phyloP scores from a whole-genome alignment of 1,140 invertebrate species.

The Monochamus saltuarius region DNA sequence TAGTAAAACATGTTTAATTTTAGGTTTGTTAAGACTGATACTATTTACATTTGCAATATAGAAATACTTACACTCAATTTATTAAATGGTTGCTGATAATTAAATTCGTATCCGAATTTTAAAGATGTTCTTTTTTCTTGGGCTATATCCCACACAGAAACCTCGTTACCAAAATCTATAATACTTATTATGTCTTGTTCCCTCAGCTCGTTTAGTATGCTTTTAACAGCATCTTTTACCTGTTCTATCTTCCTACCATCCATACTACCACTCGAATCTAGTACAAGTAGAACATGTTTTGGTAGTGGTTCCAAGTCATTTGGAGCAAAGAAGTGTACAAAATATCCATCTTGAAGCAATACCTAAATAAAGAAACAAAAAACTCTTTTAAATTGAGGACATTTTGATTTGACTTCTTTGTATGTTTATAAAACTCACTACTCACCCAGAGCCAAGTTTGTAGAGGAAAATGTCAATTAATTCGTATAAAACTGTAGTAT shows the following conservation, averaged over 20 bases:
- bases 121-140: no score
- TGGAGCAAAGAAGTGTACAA: constrained; percentile 73
- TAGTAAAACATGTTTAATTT: no score
- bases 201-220: constrained; percentile 62
- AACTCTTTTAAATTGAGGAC: no score
- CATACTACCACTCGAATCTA: constrained; percentile 73
- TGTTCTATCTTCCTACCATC: constrained; percentile 63
- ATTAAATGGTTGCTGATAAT: no score
- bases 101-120: no score
- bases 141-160: constrained; percentile 53
- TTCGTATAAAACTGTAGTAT: no score
- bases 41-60: no score
- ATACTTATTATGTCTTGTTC: constrained; percentile 66
- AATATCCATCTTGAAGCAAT: constrained; percentile 69
- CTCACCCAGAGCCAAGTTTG: not conserved
- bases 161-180: constrained; percentile 59
- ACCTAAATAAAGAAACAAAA: no score
- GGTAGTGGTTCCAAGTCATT: constrained; percentile 58
- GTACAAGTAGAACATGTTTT: constrained; percentile 71
- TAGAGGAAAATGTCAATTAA: not conserved
- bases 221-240: constrained; percentile 65
- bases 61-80: no score
- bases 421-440: constrained; percentile 39
- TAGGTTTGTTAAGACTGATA: no score
- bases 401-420: no score